Evolutionary conservation across 2,797 vertebrate species (phyloP), one percentile per base, ranked within the genome.

Genomic region (Epinephelus awoara): DNA sequence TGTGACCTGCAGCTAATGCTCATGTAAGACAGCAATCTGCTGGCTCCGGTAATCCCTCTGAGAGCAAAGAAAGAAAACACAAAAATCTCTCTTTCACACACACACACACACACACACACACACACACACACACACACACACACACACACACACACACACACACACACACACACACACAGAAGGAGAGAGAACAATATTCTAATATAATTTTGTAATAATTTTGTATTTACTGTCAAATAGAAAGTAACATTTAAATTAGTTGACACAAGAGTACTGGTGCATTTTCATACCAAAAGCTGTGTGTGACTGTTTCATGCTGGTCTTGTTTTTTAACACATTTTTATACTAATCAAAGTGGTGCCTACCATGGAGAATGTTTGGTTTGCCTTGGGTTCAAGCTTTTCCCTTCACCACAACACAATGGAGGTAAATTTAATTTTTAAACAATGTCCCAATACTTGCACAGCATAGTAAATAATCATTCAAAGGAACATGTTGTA

Each of bases 1-100:
- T 85, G 75, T 85, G 88, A 92, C 85, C 88, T 90, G 87, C 64
- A 82, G 74, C 63, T 74, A 85, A 85, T 79, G 80, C 51, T 84
- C 87, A 88, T 90, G 83, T 82, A 75, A 88, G 85, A 90, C 79
- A 85, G 74, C 71, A 64, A 85, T 85, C 83, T 87, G 49, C 42
- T 85, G 85, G 76, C 78, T 82, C 58, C 67, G 46, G 68, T 71
- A 59, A 75, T 79, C 65, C 82, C 69, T 79, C 59, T 13, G 84
- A 79, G 79, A 83, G 59, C 19, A 40, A n/a, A 51, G 59, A 65
- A 74, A 23, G 14, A 66, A 77, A 77, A 75, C 55, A 78, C 49
- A n/a, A 52, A 50, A 23, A 34, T 72, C 13, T 70, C 2, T 25
- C 3, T 46, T 25, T 27, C 34, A 27, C 29, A 5, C 42, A 15